Base-by-base conservation (phyloP, 2,797 vertebrate species). In the Micromesistius poutassou region DNA sequence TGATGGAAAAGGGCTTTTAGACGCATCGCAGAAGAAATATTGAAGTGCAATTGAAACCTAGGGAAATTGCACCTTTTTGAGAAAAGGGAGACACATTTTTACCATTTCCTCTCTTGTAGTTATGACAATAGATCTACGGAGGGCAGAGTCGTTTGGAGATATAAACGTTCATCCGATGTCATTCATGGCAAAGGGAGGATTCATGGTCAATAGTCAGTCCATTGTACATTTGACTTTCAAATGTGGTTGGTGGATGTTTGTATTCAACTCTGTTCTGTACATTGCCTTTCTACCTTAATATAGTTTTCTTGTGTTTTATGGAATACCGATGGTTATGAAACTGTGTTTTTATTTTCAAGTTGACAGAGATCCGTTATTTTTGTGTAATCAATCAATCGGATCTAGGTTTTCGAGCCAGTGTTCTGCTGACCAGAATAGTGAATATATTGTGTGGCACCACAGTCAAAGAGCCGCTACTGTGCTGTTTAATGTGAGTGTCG, bases 401-500 rank as follows among this genome's bases (percentile, higher is more conserved):
- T 90, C 88, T 85, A 87, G 84, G 81, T 82, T 90, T 88, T 92
- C 90, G 92, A 92, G 92, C 92, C 92, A 92, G 90, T 91, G 87
- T 86, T 87, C 84, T 83, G 80, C 85, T 82, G 80, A 91, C n/a
- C 66, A 84, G 81, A 89, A 80, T 90, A 90, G 89, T 90, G 87
- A 88, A 88, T 90, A 86, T 91, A 92, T 81, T 89, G 79, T 93
- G 85, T 90, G 93, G 91, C 91, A 89, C 91, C 91, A 91, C 94
- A 93, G 91, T 93, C 90, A 88, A 92, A 91, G 93, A 93, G 94
- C 94, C 93, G 94, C 94, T 95, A 94, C 95, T 96, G 94, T 92
- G 93, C 94, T 96, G 95, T 96, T 94, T 91, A 90, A 91, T 95
- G 95, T 97, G 93, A 94, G 91, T 90, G 93, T 94, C 93, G 95